Percentiles rank a stretch among this genome's conserved stretches.
These are phyloP conservation scores for Cheirogaleus major DNA, from an alignment of 2,797 vertebrate species.

Conservation along the genomic window DNA sequence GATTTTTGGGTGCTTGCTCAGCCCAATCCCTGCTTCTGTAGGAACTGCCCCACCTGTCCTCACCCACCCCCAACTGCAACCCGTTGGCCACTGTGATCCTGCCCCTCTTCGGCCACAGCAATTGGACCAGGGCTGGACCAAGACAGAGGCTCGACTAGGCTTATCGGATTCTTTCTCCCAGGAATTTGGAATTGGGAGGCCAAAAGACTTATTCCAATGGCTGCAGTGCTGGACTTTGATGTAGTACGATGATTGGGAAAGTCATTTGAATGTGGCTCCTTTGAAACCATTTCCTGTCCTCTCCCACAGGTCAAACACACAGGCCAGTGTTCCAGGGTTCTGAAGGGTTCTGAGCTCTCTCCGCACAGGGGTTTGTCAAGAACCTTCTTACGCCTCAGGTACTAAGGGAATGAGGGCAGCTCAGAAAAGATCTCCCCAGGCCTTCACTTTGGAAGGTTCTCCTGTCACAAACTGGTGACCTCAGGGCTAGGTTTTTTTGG, in stretches of 20 bases:
- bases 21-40: not conserved
- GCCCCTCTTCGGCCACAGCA: not conserved
- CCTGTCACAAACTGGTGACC: not conserved
- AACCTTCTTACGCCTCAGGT: not conserved
- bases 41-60: not conserved
- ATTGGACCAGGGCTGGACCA: not conserved
- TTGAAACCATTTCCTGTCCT: not conserved
- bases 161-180: not conserved
- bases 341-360: not conserved
- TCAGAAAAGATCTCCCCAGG: not conserved
- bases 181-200: not conserved
- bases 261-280: not conserved
- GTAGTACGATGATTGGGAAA: not conserved
- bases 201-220: constrained; percentile 24
- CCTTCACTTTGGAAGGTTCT: not conserved
- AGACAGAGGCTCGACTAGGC: not conserved
- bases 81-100: not conserved
- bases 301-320: not conserved
- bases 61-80: not conserved
- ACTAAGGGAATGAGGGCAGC: not conserved
- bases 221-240: not conserved
- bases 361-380: not conserved
- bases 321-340: not conserved
- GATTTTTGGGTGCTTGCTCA: not conserved
- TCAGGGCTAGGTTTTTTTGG: not conserved